Conservation (phyloP, 2,113 vertebrate species). For the Corapipo altera region DNA sequence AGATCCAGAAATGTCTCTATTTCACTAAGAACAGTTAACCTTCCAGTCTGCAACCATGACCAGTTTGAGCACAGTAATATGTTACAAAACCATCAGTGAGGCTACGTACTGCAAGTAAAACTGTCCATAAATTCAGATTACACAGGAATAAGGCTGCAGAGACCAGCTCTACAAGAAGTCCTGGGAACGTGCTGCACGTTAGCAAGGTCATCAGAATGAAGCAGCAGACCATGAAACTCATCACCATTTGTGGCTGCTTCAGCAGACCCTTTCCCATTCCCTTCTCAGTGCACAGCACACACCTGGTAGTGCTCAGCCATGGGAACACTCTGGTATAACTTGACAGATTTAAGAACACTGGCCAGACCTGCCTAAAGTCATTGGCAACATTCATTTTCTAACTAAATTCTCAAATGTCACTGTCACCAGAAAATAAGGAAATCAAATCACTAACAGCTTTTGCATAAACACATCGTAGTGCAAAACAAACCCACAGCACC, state of each 20-base stretch:
- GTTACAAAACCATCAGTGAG: not conserved
- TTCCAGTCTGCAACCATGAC: not conserved
- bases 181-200: not conserved
- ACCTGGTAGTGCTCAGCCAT: not conserved
- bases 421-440: not conserved
- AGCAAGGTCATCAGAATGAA: not conserved
- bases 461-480: not conserved
- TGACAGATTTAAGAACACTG: not conserved
- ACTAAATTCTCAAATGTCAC: not conserved
- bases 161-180: not conserved
- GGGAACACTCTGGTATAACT: not conserved
- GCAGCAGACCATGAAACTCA: not conserved
- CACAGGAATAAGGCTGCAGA: not conserved
- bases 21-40: not conserved
- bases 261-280: not conserved
- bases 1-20: not conserved
- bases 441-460: not conserved
- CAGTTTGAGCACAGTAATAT: fast-evolving
- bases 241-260: not conserved
- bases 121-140: not conserved
- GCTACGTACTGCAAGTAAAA: not conserved
- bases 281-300: not conserved
- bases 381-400: not conserved
- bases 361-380: not conserved
- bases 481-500: not conserved